A percentile compares a stretch with the other conserved stretches of the same genome.
These are phyloP conservation scores for Hesperophylax magnus DNA, from an alignment of 1,140 invertebrate genomes.

Conservation along the genomic window DNA sequence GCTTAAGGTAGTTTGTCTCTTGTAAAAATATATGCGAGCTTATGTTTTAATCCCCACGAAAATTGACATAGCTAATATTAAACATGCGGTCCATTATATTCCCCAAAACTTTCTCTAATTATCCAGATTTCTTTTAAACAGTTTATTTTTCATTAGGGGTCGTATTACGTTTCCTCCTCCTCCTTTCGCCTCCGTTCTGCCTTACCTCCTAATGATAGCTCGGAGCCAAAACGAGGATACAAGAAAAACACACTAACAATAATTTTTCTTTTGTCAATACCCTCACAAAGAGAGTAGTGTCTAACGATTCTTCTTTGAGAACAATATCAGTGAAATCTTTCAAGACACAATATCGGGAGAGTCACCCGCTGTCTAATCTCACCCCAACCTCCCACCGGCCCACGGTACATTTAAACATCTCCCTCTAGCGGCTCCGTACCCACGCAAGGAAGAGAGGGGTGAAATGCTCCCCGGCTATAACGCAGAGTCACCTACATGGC, in stretches of 20 bases:
- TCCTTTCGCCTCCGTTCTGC: conserved; percentile 6
- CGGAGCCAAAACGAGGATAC: conserved; percentile 37
- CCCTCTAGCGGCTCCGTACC: conserved; percentile 18
- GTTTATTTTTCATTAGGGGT: conserved; percentile 12
- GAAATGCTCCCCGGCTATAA: conserved; percentile 41
- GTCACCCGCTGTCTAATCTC: conserved; percentile 40
- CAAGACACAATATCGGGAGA: conserved; percentile 47
- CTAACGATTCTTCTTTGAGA: conserved; percentile 57
- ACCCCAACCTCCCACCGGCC: conserved; percentile 25
- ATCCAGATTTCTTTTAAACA: conserved; percentile 23
- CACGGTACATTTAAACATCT: conserved; percentile 55
- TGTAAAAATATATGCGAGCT: too few species aligned
- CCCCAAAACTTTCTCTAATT: conserved; percentile 17
- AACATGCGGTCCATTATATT: too few species aligned
- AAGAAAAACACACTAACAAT: conserved; percentile 47
- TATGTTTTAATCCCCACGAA: too few species aligned
- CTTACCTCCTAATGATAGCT: conserved; percentile 43
- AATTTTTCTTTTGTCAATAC: conserved; percentile 57
- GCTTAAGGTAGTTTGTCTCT: too few species aligned
- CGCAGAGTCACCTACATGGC: conserved; percentile 54
- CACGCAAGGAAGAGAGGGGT: conserved; percentile 14
- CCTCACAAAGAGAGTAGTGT: conserved; percentile 51
- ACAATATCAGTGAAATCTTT: conserved; percentile 56
- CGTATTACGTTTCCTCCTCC: conserved; percentile 24
- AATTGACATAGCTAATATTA: too few species aligned